Evolutionary conservation across 2,113 vertebrate species (phyloP).

Genomic region (Chrysochloris asiatica): DNA sequence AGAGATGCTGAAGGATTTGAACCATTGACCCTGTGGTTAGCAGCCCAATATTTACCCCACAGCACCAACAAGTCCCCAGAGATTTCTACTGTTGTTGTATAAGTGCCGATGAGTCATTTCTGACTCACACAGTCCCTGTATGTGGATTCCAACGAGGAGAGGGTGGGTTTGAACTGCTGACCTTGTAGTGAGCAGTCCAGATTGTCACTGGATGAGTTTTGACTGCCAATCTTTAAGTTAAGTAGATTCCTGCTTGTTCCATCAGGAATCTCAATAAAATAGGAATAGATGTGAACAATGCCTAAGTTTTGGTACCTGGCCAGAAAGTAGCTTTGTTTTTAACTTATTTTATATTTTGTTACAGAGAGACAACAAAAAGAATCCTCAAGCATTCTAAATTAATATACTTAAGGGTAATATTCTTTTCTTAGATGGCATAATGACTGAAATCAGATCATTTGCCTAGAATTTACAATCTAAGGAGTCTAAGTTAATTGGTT

Average conservation of each 20-base stretch:
- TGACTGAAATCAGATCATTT: conserved; percentile 14
- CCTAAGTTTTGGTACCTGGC: not conserved
- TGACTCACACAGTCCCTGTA: no score
- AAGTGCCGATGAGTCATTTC: no score
- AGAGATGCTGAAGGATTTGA: no score
- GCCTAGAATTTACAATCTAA: not conserved
- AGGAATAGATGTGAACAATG: not conserved
- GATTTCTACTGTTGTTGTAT: no score
- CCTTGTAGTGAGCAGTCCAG: no score
- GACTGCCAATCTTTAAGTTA: not conserved
- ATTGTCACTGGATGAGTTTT: not conserved
- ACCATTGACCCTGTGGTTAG: no score
- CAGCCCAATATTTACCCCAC: no score
- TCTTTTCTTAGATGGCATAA: conserved; percentile 26
- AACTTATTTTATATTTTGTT: conserved; percentile 2
- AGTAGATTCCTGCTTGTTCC: not conserved
- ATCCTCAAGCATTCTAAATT: conserved; percentile 6
- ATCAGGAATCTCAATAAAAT: not conserved
- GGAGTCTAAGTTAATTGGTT: conserved; percentile 10
- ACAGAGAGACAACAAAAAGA: not conserved
- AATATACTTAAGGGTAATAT: not conserved
- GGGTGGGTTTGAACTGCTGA: no score
- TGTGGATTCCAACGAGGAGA: no score
- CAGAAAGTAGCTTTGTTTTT: not conserved
- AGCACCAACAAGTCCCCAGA: no score